Evolutionary conservation across 2,797 vertebrate species (phyloP), one percentile per base, ranked within the genome.

Genomic region (Enteromius fasciolatus): DNA sequence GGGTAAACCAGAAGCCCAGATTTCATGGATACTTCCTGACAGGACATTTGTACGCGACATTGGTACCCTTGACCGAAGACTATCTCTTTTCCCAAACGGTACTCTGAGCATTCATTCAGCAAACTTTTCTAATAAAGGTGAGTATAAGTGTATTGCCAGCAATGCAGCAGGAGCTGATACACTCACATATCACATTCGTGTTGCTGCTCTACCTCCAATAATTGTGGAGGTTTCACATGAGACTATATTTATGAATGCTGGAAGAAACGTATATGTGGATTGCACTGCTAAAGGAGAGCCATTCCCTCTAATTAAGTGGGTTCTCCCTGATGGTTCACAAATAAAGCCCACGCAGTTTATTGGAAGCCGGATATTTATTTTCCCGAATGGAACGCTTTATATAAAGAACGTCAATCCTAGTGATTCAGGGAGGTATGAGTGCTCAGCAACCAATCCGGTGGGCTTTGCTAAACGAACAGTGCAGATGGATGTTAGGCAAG

Each of bases 21-120:
- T 95, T 73, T 94, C 95, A 48, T 96, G 95, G 95, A 94, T 96
- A 85, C 94, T 96, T 83, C 95, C 95, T 0, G 93, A 96, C 86
- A 92, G 89, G 87, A 93, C 88, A 0, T 94, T 95, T 81, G 87
- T 95, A 31, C 91, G 92, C 23, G 91, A 94, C 31, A 76, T 86
- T 0, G 92, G 91, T 17, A 78, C 50, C 4, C 64, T 78, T 36
- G 81, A 91, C 69, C 76, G 73, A 67, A 84, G 87, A 25, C 84
- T 93, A 76, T 90, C 88, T 33, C 87, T 96, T 59, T 91, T 93
- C 81, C 81, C 88, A 57, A 95, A 96, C 83, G 95, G 95, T 85
- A 95, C 94, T 3, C 87, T 96, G 31, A 92, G 88, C 46, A 93
- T 96, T 82, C 87, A 84, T 20, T 89, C 90, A 28, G 90, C 92